Base-by-base conservation (phyloP, 1,140 invertebrate genomes). In the Coptotermes formosanus region DNA sequence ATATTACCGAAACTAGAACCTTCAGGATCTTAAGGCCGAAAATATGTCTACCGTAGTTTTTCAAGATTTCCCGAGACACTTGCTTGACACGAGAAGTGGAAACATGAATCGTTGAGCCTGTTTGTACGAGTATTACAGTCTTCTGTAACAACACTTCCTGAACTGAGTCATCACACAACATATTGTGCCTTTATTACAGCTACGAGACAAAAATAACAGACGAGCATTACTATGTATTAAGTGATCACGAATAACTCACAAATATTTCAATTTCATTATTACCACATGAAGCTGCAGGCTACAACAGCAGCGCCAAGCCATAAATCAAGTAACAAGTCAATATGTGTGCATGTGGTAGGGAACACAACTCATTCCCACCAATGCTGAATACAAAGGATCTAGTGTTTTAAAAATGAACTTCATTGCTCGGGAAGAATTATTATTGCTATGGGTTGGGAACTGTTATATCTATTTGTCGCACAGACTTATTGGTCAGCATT, bases 381-480 rank as follows among this genome's bases (percentile, higher is more conserved):
- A 52, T 43, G 43, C 43, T 6, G 82, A 83, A 14, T 75, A 75
- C 64, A 75, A 75, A 75, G 64, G 64, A 30, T 25, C 43, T n/a
- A 85, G 85, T 85, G 85, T 75, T 85, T 85, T 85, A 85, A 75
- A 85, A 85, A 85, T 85, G 59, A 69, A 85, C 23, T 85, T 85
- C 59, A 85, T 85, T 85, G 75, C 45, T 9, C 45, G 44, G 7
- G 85, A 85, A 85, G 85, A 85, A 85, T 85, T 85, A 85, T 85
- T 85, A 64, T 85, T 85, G 64, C 75, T 85, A 85, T 82, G 85
- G 55, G 59, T 75, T 85, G 85, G 55, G 64, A 85, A 85, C 75
- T 75, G 64, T 85, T 69, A 75, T 16, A 85, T 45, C 85, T 64
- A 85, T 85, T 85, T 85, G 85, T 85, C 85, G 85, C 44, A 14